phyloP scores from a whole-genome alignment of 2,113 vertebrate species.

The Meles meles region DNA sequence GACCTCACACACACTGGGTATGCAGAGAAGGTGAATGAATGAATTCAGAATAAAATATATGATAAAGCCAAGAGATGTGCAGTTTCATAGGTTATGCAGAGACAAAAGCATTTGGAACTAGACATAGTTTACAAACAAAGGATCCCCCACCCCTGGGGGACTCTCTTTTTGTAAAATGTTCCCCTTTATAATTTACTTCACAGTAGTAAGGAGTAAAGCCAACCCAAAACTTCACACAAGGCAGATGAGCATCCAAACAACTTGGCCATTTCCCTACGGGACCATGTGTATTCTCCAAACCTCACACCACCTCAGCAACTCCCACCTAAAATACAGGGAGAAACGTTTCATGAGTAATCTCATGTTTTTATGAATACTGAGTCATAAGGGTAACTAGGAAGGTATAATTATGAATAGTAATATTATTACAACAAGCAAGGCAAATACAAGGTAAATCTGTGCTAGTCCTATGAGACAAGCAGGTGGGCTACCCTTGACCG shows the following conservation, averaged over 20 bases:
- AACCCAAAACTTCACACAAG: not conserved
- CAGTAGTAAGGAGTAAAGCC: not conserved
- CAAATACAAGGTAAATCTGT: not conserved
- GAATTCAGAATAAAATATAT: not conserved
- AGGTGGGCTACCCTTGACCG: not conserved
- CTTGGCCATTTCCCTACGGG: not conserved
- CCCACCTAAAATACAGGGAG: not conserved
- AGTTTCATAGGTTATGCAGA: not conserved
- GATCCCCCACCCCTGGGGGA: not conserved
- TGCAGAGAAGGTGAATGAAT: not conserved
- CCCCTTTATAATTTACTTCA: conserved; percentile 15
- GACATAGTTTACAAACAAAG: conserved; percentile 4
- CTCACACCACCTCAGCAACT: not conserved
- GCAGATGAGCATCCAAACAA: conserved; percentile 4
- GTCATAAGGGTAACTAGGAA: conserved; percentile 1
- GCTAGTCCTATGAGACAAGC: not conserved
- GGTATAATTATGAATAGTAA: not conserved
- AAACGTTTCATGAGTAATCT: not conserved
- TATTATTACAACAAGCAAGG: conserved; percentile 1
- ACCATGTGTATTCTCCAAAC: not conserved
- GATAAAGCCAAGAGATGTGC: not conserved
- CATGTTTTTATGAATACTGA: conserved; percentile 9
- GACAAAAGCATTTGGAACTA: not conserved
- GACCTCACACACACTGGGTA: not conserved
- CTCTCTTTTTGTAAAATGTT: conserved; percentile 33